Evolutionary conservation across 2,888 invertebrate genomes (phyloP).

Genomic region (Aelia acuminata): DNA sequence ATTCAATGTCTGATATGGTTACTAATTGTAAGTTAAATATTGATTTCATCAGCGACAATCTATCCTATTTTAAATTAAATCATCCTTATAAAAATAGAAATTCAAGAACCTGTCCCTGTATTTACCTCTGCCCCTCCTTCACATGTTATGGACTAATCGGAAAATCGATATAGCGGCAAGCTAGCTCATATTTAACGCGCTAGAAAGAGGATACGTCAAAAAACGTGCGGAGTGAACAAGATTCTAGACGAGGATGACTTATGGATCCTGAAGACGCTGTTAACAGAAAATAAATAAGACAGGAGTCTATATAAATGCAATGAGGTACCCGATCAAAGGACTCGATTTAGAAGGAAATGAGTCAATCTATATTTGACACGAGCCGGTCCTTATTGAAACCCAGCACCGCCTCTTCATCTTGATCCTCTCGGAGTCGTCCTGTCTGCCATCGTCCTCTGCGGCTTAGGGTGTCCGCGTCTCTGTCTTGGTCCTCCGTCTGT

Average conservation of each 20-base stretch:
- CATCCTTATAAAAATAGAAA: no score
- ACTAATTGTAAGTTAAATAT: no score
- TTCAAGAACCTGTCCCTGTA: no score
- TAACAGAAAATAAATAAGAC: constrained; percentile 65
- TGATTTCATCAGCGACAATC: no score
- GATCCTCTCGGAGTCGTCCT: not conserved
- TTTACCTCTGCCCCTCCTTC: no score
- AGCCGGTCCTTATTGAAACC: constrained; percentile 64
- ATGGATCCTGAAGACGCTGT: constrained; percentile 53
- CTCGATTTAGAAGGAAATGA: constrained; percentile 66
- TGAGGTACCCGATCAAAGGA: constrained; percentile 65
- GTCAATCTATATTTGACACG: constrained; percentile 65
- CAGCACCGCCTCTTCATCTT: constrained; percentile 8
- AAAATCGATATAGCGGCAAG: no score
- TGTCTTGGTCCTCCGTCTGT: not conserved
- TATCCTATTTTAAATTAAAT: no score
- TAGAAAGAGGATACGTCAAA: not conserved
- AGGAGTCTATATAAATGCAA: constrained; percentile 65
- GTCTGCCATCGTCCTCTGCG: not conserved
- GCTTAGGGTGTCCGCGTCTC: not conserved
- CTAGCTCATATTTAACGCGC: not conserved
- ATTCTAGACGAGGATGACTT: not conserved
- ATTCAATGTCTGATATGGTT: no score
- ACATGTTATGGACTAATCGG: no score
- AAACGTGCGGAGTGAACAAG: not conserved